Evolutionary conservation across 2,113 vertebrate species (phyloP).

Genomic region (Catagonus wagneri): DNA sequence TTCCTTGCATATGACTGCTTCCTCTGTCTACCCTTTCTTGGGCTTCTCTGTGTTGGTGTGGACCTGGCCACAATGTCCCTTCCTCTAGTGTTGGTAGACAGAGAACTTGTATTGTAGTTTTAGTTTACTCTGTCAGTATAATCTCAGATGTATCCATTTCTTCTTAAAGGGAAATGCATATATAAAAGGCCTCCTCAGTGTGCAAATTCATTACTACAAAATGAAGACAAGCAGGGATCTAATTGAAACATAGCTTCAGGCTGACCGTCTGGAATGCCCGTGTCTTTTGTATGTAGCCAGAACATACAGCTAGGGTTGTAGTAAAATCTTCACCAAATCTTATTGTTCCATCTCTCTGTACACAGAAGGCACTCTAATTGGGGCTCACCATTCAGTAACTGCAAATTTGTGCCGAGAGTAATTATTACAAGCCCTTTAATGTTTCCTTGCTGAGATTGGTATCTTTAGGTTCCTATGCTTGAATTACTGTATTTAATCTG

Average conservation of each 20-base stretch:
- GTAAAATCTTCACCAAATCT: neutral
- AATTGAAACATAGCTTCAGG: neutral
- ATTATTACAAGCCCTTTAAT: constrained; percentile 68
- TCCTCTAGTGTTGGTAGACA: neutral
- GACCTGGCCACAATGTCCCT: neutral
- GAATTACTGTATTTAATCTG: constrained; percentile 70
- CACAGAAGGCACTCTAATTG: neutral
- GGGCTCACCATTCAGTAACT: neutral
- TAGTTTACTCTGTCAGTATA: neutral
- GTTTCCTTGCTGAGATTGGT: constrained; percentile 5
- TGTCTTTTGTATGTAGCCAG: neutral
- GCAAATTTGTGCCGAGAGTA: constrained; percentile 19
- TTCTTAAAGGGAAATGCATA: neutral
- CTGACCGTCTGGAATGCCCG: neutral
- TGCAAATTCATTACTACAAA: neutral
- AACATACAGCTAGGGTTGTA: neutral
- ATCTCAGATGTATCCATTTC: neutral
- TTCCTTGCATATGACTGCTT: neutral
- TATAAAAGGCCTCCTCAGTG: neutral
- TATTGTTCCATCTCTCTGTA: neutral
- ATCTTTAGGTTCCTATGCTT: constrained; percentile 52
- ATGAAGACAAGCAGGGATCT: neutral
- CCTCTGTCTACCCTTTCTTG: neutral
- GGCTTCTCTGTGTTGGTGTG: neutral
- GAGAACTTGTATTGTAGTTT: neutral